These are phyloP conservation scores for Mercenaria mercenaria DNA, from an alignment of 1,140 invertebrate genomes.

Conservation along the genomic window DNA sequence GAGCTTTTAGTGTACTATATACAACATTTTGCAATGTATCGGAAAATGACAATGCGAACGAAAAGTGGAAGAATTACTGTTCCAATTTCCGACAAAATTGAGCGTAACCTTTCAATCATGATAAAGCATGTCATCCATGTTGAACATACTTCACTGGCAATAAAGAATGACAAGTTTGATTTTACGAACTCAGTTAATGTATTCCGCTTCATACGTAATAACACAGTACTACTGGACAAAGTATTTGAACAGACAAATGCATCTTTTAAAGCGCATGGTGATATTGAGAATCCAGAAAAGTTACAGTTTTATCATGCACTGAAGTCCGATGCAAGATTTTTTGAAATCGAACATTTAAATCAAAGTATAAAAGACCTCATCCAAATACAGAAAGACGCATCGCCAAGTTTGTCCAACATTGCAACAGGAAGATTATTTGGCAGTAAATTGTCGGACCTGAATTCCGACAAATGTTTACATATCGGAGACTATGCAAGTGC, in stretches of 20 bases:
- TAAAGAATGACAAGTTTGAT: background rate
- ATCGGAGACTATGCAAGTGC: background rate
- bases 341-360: background rate
- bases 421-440: background rate
- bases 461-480: background rate
- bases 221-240: slow-evolving; percentile 2
- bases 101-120: background rate
- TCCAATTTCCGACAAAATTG: background rate
- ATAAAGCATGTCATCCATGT: background rate
- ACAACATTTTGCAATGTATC: background rate
- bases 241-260: background rate
- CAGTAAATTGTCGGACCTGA: background rate
- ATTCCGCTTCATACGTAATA: slow-evolving; percentile 10
- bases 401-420: background rate
- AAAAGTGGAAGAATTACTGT: background rate
- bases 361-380: background rate
- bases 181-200: background rate
- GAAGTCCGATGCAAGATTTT: background rate
- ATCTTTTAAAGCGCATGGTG: background rate
- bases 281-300: background rate
- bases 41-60: background rate
- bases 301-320: background rate
- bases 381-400: background rate
- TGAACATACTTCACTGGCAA: background rate
- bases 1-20: background rate